Conservation (phyloP, 2,797 vertebrate genomes). For the Enteromius thamalakanensis region DNA sequence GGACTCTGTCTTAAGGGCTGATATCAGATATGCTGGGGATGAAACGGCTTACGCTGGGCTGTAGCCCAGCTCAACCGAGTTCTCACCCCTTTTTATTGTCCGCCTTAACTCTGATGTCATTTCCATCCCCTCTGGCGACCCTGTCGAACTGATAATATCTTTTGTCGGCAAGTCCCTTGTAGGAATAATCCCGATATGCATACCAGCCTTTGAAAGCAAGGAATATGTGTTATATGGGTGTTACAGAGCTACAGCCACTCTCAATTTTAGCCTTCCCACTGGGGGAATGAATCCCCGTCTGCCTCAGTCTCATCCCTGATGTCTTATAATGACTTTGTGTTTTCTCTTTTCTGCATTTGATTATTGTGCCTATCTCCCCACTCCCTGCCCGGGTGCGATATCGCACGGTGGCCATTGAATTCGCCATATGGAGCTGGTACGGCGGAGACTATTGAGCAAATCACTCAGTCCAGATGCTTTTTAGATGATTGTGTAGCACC, state of each 20-base stretch:
- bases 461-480: slow-evolving; percentile 59
- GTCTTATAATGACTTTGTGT: slow-evolving; percentile 49
- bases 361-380: slow-evolving; percentile 36
- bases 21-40: slow-evolving; percentile 56
- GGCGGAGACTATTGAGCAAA: slow-evolving; percentile 29
- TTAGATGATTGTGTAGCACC: slow-evolving; percentile 60
- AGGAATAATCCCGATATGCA: slow-evolving; percentile 49
- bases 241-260: slow-evolving; percentile 24
- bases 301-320: slow-evolving; percentile 37
- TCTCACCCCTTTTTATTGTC: slow-evolving; percentile 50
- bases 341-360: slow-evolving; percentile 43
- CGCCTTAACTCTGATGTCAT: slow-evolving; percentile 57
- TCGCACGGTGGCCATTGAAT: slow-evolving; percentile 38
- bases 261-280: slow-evolving; percentile 36
- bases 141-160: slow-evolving; percentile 56
- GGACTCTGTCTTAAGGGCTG: slow-evolving; percentile 55
- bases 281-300: slow-evolving; percentile 39
- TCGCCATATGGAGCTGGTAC: slow-evolving; percentile 36
- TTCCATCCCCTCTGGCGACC: slow-evolving; percentile 53
- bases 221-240: slow-evolving; percentile 43
- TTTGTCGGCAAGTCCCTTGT: slow-evolving; percentile 46
- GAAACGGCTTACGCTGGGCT: slow-evolving; percentile 47
- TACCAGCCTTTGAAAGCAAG: slow-evolving; percentile 40
- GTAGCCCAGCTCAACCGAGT: slow-evolving; percentile 34
- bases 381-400: slow-evolving; percentile 50